These are phyloP conservation scores for Phyllotis vaccarum DNA, from an alignment of 2,797 vertebrate genomes.

Conservation along the genomic window DNA sequence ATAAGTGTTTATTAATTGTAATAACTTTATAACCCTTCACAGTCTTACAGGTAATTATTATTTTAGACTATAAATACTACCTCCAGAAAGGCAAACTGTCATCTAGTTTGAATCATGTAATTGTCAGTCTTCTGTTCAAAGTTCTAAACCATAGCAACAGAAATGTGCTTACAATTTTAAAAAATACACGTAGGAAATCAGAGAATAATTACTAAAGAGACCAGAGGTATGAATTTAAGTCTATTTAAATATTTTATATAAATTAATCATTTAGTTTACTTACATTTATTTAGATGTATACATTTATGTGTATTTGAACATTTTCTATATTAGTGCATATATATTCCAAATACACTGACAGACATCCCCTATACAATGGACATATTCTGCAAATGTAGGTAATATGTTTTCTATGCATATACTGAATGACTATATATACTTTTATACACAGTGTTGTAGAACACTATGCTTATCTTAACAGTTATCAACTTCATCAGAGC, in stretches of 20 bases:
- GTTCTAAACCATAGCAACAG: constrained; percentile 81
- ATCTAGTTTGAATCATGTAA: constrained; percentile 81
- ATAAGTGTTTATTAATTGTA: constrained; percentile 83
- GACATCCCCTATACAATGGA: background rate
- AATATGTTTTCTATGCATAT: too few relatives aligned
- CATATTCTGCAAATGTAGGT: background rate
- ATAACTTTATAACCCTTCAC: constrained; percentile 82
- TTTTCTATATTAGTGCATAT: background rate
- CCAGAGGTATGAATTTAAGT: constrained; percentile 33
- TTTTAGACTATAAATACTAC: constrained; percentile 85
- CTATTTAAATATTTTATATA: constrained; percentile 34
- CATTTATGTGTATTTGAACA: background rate
- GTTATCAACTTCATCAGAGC: background rate
- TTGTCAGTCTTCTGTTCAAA: constrained; percentile 81
- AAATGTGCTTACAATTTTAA: constrained; percentile 82
- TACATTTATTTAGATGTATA: background rate
- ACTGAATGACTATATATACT: background rate
- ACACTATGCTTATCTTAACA: background rate
- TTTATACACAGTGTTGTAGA: too few relatives aligned
- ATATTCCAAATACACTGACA: background rate
- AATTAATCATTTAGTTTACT: constrained; percentile 23
- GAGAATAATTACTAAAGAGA: constrained; percentile 64
- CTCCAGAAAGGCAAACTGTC: constrained; percentile 83
- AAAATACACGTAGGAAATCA: constrained; percentile 62
- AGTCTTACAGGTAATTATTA: constrained; percentile 84